A percentile compares a stretch with the other conserved stretches of the same genome.
These are phyloP conservation scores for Phrynosoma blainvillii DNA, from an alignment of 2,113 vertebrate genomes.

Conservation along the genomic window DNA sequence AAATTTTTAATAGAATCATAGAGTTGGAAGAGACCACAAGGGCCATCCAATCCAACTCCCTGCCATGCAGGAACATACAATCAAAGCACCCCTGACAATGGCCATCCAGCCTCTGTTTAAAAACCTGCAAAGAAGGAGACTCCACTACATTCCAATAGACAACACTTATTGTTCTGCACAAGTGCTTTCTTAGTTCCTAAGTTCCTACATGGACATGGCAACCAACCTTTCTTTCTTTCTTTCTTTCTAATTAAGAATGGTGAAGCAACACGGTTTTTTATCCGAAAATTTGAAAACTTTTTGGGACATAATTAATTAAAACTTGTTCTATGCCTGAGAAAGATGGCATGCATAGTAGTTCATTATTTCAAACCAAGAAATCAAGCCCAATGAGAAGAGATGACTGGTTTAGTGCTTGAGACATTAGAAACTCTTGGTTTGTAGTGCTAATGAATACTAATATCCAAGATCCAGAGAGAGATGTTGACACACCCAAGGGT, in stretches of 20 bases:
- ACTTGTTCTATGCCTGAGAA: conserved; percentile 7
- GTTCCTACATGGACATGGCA: conserved; percentile 1
- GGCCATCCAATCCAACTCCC: too few species aligned
- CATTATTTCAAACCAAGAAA: not conserved
- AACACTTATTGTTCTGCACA: conserved; percentile 21
- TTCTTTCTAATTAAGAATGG: not conserved
- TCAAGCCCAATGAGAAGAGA: not conserved
- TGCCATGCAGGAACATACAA: too few species aligned
- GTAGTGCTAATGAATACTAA: not conserved
- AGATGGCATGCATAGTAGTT: not conserved
- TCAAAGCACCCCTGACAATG: too few species aligned
- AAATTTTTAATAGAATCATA: not conserved
- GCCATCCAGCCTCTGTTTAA: too few species aligned
- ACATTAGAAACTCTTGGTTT: not conserved
- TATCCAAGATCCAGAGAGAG: not conserved
- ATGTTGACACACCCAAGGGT: not conserved
- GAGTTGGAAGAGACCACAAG: too few species aligned
- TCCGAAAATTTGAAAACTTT: not conserved
- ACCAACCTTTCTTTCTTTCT: not conserved
- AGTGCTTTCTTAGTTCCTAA: conserved; percentile 6
- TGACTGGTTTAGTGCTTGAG: not conserved
- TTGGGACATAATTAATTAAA: not conserved
- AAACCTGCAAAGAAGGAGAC: too few species aligned
- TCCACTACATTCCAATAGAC: too few species aligned
- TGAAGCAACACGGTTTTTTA: not conserved